phyloP scores from a whole-genome alignment of 2,888 invertebrate genomes.

The Ferdinandea cuprea region DNA sequence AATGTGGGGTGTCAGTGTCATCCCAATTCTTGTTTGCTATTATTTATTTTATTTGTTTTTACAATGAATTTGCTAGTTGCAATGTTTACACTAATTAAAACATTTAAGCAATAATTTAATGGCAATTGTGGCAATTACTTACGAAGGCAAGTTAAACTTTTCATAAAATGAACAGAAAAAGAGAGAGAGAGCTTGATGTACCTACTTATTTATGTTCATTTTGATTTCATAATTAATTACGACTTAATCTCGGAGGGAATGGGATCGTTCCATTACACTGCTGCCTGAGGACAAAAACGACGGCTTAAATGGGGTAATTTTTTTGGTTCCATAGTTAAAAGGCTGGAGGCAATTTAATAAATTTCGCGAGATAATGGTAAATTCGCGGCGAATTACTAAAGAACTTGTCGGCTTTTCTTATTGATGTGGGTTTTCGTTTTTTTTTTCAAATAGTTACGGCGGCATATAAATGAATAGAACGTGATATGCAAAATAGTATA shows the following conservation, averaged over 20 bases:
- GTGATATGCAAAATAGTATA: neutral
- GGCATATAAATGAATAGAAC: neutral
- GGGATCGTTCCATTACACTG: slow-evolving; percentile 48
- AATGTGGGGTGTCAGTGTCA: neutral
- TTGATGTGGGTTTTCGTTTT: slow-evolving; percentile 27
- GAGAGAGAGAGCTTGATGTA: slow-evolving; percentile 13
- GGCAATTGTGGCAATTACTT: slow-evolving; percentile 30
- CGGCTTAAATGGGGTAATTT: neutral
- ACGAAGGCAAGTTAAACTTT: slow-evolving; percentile 17
- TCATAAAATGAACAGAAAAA: slow-evolving; percentile 16
- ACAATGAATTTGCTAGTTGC: neutral
- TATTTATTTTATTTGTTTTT: neutral
- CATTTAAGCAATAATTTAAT: slow-evolving; percentile 13
- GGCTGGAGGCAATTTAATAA: neutral
- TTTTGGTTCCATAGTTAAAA: too few relatives aligned
- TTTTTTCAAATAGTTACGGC: neutral
- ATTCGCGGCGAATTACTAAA: neutral
- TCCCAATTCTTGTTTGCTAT: neutral
- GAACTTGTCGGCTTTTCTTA: slow-evolving; percentile 27
- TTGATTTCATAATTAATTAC: slow-evolving; percentile 62
- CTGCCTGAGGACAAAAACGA: slow-evolving; percentile 45
- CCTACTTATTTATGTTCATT: too few relatives aligned
- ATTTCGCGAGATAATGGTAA: neutral
- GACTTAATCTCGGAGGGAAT: slow-evolving; percentile 36
- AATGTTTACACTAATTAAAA: slow-evolving; percentile 5